phyloP scores from a whole-genome alignment of 2,113 vertebrate species.

The Albula glossodonta region DNA sequence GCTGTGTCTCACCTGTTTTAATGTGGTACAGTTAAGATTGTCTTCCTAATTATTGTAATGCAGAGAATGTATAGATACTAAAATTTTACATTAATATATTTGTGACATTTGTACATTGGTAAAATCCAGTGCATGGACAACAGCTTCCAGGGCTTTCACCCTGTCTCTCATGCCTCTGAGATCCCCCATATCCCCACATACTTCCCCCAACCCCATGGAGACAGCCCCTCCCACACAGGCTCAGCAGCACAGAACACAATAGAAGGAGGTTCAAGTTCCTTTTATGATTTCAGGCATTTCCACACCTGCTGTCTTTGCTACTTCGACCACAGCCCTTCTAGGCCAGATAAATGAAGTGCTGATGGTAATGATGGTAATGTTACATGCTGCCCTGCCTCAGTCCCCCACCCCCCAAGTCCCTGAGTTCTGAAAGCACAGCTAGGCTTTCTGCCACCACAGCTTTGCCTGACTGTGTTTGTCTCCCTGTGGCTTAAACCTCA shows the following conservation, averaged over 20 bases:
- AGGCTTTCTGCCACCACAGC: slow-evolving; percentile 15
- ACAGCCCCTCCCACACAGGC: not conserved
- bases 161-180: not conserved
- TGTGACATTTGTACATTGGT: not conserved
- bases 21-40: too few species aligned
- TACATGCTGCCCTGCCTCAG: slow-evolving; percentile 24
- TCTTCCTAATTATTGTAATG: too few species aligned
- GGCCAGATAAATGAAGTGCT: slow-evolving; percentile 26
- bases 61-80: too few species aligned
- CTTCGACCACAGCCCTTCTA: not conserved
- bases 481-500: slow-evolving; percentile 26
- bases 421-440: not conserved
- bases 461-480: slow-evolving; percentile 36
- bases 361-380: slow-evolving; percentile 13
- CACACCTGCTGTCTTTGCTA: not conserved
- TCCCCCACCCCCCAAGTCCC: not conserved
- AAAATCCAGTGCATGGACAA: not conserved
- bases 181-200: not conserved
- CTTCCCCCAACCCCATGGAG: not conserved
- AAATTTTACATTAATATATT: not conserved
- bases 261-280: slow-evolving; percentile 1
- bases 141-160: not conserved
- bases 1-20: too few species aligned
- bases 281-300: not conserved
- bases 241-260: not conserved